phyloP scores from a whole-genome alignment of 2,888 invertebrate genomes.

The Stenodera caucasica region DNA sequence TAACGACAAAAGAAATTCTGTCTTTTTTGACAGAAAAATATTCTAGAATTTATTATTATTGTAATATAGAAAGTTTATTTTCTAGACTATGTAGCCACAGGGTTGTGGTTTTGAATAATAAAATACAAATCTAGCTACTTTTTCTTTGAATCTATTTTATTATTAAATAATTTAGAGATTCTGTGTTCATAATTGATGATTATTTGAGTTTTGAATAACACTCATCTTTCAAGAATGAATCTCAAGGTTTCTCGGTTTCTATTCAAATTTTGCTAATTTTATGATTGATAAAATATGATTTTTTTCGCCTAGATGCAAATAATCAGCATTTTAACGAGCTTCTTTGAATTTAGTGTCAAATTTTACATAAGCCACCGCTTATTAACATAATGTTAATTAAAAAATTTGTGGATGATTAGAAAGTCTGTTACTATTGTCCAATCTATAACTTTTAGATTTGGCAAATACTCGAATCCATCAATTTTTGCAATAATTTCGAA shows the following conservation, averaged over 20 bases:
- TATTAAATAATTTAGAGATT: constrained; percentile 1
- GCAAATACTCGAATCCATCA: not conserved
- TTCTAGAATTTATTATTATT: not conserved
- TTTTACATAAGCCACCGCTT: not conserved
- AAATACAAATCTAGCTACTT: not conserved
- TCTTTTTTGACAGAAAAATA: too few relatives aligned
- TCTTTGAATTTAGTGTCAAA: not conserved
- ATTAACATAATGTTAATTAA: not conserved
- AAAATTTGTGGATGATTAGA: not conserved
- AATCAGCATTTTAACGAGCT: not conserved
- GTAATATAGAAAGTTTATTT: not conserved
- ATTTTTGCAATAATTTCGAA: too few relatives aligned
- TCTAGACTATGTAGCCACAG: not conserved
- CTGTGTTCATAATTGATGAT: not conserved
- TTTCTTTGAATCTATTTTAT: not conserved
- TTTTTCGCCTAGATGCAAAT: not conserved
- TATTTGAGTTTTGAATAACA: not conserved
- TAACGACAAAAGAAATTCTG: too few relatives aligned
- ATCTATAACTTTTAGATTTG: too few relatives aligned
- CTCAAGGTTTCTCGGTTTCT: not conserved
- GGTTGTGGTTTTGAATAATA: not conserved
- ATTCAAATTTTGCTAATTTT: not conserved
- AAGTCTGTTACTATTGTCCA: not conserved
- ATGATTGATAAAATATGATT: not conserved
- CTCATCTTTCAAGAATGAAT: not conserved